A percentile compares a stretch with the other conserved stretches of the same genome.
Conservation (phyloP, 2,888 invertebrate species). For the Morinoia aosen region DNA sequence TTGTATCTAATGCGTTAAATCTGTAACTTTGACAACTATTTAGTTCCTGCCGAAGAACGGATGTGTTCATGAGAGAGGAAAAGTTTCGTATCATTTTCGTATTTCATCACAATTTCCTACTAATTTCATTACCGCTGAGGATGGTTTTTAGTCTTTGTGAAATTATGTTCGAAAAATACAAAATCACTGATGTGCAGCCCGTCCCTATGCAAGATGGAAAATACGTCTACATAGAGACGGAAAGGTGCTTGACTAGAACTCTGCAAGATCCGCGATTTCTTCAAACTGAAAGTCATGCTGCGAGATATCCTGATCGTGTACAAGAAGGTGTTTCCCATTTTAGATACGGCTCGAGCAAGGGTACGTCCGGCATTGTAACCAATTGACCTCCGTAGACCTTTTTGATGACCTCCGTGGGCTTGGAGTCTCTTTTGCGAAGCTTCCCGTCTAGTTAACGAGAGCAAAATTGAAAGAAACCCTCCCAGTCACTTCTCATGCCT, state of each 20-base stretch:
- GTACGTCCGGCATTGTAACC: slow-evolving; percentile 46
- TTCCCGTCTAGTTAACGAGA: neutral
- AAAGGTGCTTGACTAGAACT: neutral
- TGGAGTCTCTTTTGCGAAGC: neutral
- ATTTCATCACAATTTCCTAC: too few species aligned
- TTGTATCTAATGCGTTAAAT: too few species aligned
- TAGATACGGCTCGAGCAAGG: slow-evolving; percentile 13
- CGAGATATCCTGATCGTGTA: neutral
- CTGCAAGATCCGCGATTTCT: neutral
- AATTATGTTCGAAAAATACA: too few species aligned
- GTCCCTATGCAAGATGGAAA: neutral
- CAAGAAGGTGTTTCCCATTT: slow-evolving; percentile 42
- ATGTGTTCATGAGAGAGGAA: too few species aligned
- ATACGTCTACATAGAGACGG: neutral
- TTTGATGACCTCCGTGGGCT: neutral
- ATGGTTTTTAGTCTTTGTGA: too few species aligned
- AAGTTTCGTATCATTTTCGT: too few species aligned
- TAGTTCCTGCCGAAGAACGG: too few species aligned
- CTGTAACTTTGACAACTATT: too few species aligned
- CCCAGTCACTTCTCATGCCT: neutral
- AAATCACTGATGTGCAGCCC: neutral
- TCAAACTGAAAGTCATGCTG: slow-evolving; percentile 20
- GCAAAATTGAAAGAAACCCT: neutral
- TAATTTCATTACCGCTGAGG: too few species aligned
- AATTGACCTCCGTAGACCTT: slow-evolving; percentile 38